Evolutionary conservation across 2,888 invertebrate species (phyloP).

Genomic region (Drosophila mimica): DNA sequence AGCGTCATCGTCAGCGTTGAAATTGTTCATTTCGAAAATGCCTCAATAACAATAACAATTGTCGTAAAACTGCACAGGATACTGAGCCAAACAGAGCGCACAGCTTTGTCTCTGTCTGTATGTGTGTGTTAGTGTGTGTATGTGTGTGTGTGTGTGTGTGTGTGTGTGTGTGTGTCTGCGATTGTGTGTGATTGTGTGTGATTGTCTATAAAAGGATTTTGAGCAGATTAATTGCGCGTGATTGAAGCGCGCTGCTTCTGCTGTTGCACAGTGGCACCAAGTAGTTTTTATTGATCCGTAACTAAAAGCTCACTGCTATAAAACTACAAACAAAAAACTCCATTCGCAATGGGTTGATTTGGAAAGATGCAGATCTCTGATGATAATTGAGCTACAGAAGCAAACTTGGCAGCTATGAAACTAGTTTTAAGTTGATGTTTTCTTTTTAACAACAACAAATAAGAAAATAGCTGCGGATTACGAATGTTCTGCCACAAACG

Average conservation of each 20-base stretch:
- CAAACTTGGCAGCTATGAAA: background rate
- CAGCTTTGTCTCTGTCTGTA: conserved; percentile 24
- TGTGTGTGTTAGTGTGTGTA: background rate
- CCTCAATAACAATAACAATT: conserved; percentile 82
- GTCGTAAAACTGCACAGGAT: conserved; percentile 80
- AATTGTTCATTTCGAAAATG: conserved; percentile 82
- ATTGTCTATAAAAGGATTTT: conserved; percentile 82
- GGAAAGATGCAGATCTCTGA: background rate
- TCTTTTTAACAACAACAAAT: background rate
- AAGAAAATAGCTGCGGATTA: background rate
- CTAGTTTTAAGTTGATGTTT: background rate
- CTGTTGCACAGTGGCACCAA: conserved; percentile 60
- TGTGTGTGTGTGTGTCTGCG: conserved; percentile 40
- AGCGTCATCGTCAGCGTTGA: conserved; percentile 74
- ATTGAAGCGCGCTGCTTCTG: conserved; percentile 73
- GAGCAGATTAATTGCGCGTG: conserved; percentile 82
- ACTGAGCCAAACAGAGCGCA: conserved; percentile 48
- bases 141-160: conserved; percentile 20
- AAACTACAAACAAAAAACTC: background rate
- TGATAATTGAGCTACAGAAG: background rate
- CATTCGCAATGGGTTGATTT: background rate
- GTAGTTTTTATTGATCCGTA: conserved; percentile 3
- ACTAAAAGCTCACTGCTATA: conserved; percentile 22
- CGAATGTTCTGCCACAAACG: background rate
- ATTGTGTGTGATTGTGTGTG: conserved; percentile 73